Base-by-base conservation (phyloP, 2,888 invertebrate species). In the Agrotis segetum region DNA sequence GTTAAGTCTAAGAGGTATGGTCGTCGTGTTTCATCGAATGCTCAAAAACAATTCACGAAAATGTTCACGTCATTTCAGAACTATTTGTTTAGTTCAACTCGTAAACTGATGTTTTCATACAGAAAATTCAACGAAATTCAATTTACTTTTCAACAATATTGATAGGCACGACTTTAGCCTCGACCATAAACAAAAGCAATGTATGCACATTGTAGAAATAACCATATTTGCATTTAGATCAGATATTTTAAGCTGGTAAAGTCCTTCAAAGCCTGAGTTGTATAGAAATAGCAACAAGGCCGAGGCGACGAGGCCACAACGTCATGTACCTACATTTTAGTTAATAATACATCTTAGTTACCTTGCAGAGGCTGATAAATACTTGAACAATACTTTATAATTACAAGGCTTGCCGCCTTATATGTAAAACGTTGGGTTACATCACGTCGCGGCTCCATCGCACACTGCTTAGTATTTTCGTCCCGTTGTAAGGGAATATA, bases 271-370 rank as follows among this genome's bases (percentile, higher is more conserved):
- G 87, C 85, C 86, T 85, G 82, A 84, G 85, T 87, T 83, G 80
- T 85, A 83, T 91, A 85, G 85, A 93, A 94, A 95, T 95, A 94
- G 92, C 88, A 91, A 87, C 91, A 90, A 94, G 95, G 94, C 89
- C 92, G 85, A 83, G 78, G 77, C 82, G 77, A 66, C 86, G 88
- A 91, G 91, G 91, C 84, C 87, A 82, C 56, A 76, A 83, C 82
- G 76, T 82, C 86, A 84, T 85, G 85, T 72, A 50, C 70, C 67
- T 70, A 66, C 88, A 82, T 82, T 85, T 86, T 76, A 83, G 72
- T 79, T 85, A 85, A 84, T 87, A 88, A 90, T 88, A 89, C 75
- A 74, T 67, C 67, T 75, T 74, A 59, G 74, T 72, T 66, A 64
- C 74, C 67, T 79, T 80, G 81, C 52, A 34, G 52, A n/a, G 19